These are phyloP conservation scores for human (Homo sapiens) DNA, from an alignment of 2,113 vertebrate genomes.

Conservation along the genomic window DNA sequence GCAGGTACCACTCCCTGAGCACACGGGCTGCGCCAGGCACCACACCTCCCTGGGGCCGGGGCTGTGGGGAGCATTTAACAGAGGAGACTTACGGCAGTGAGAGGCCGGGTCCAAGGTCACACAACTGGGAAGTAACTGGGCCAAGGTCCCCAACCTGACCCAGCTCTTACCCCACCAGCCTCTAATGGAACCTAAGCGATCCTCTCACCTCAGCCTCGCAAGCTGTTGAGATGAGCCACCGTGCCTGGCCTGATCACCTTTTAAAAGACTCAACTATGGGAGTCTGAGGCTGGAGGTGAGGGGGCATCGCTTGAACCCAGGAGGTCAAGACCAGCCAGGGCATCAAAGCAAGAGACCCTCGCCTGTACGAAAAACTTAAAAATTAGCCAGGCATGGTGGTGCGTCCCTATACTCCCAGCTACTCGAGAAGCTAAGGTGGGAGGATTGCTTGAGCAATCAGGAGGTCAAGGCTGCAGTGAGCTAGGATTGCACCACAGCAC, in stretches of 20 bases:
- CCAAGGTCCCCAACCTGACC: neutral
- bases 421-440: no score
- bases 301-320: no score
- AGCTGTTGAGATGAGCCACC: neutral
- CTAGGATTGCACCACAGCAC: no score
- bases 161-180: neutral
- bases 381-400: no score
- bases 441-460: no score
- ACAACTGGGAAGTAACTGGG: neutral
- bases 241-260: rapidly evolving
- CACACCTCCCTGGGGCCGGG: rapidly evolving
- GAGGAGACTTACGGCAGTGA: neutral
- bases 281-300: no score
- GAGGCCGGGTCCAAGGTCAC: neutral
- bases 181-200: neutral
- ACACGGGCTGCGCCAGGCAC: rapidly evolving
- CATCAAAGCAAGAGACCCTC: no score
- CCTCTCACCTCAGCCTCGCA: neutral
- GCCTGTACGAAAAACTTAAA: no score
- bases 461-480: no score
- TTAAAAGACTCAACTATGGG: neutral
- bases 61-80: rapidly evolving
- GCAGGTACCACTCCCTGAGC: neutral
- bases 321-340: no score
- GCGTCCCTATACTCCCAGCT: no score